Evolutionary conservation across 2,113 vertebrate species (phyloP), one percentile per base, ranked within the genome.

Genomic region (Scytalopus superciliaris): DNA sequence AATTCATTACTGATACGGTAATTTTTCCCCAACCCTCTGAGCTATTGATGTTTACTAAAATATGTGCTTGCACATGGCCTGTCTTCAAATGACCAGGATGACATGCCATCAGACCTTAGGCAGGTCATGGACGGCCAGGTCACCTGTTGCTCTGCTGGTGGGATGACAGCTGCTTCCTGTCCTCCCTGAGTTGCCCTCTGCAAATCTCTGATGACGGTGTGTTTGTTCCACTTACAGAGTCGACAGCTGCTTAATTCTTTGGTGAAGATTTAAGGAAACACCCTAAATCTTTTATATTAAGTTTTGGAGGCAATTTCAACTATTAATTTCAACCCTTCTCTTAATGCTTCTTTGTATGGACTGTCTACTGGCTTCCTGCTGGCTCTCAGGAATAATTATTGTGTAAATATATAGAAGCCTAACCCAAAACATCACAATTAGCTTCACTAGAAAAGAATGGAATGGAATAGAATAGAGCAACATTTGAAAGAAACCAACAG

Each of bases 71-170:
- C 0, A 1, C 2, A 0, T 30, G 66, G 12, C 8, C 30, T 42
- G 12, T 27, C 31, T 77, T 83, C 60, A 76, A 18, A 53, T 5
- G 40, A 39, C 52, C 1, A 1, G 25, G 45, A 47, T 53, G 22
- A 17, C 12, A 19, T 2, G 6, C 16, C 44, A 39, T 53, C 35
- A 42, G 69, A 59, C 19, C 28, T 84, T 9, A 1, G 15, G 18
- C 40, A 27, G 25, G 1, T 25, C 27, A 37, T 12, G 0, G 4
- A 16, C 11, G 0, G 1, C 18, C 33, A n/a, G 22, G 30, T 27
- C 18, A 25, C 15, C 0, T 0, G 18, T 7, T 6, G 1, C 6
- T 76, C 27, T 79, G 57, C 30, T 76, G 31, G 17, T 78, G 64
- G 30, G 10, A 69, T 56, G 33, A 31, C 13, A 30, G 3, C 1